Conservation (phyloP, 2,797 vertebrate genomes). For the Otolemur crassicaudatus region DNA sequence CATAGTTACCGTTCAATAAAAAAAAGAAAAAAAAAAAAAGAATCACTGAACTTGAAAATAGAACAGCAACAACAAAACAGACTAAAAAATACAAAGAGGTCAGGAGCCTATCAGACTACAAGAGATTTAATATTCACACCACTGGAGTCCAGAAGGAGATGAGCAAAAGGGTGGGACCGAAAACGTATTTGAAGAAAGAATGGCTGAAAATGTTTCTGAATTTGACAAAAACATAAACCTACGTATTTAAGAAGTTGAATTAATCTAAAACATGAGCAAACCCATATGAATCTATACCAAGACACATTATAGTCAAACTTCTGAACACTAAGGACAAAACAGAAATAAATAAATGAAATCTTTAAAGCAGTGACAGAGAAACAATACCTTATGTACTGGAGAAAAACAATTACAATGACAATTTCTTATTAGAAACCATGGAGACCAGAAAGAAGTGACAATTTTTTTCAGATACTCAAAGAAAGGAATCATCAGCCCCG, state of each 20-base stretch:
- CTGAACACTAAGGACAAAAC: neutral
- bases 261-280: neutral
- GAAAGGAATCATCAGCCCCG: neutral
- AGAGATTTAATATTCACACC: too few species aligned
- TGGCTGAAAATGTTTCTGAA: neutral
- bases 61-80: neutral
- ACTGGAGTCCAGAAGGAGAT: neutral
- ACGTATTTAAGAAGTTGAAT: too few species aligned
- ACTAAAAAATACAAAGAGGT: neutral
- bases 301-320: neutral
- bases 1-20: too few species aligned
- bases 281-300: neutral
- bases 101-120: rapidly evolving
- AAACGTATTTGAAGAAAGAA: neutral
- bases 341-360: neutral
- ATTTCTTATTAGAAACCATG: neutral
- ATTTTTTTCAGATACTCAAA: neutral
- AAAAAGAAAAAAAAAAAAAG: too few species aligned
- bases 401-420: neutral
- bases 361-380: neutral
- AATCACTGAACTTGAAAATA: neutral
- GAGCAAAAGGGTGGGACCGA: neutral
- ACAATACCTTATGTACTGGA: neutral
- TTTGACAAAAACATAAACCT: neutral
- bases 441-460: neutral